These are phyloP conservation scores for Hirtodrosophila duncani DNA, from an alignment of 2,888 invertebrate species.

Conservation along the genomic window DNA sequence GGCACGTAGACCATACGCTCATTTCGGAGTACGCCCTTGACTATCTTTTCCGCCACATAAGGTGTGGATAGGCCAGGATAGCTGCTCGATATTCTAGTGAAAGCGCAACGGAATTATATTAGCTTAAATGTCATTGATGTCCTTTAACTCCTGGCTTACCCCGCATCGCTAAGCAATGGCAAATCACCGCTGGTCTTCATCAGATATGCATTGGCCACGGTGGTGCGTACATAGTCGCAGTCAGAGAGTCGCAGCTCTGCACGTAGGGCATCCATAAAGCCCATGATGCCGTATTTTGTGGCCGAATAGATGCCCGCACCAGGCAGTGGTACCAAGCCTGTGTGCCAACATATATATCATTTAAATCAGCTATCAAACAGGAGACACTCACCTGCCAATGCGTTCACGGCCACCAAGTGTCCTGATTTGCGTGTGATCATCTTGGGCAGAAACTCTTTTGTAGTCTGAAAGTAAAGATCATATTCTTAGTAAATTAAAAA, in stretches of 20 bases:
- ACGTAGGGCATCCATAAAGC: conserved; percentile 77
- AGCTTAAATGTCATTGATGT: too few species aligned
- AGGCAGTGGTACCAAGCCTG: conserved; percentile 75
- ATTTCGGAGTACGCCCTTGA: conserved; percentile 74
- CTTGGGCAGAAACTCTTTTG: conserved; percentile 77
- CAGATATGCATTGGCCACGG: conserved; percentile 78
- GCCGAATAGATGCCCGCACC: conserved; percentile 78
- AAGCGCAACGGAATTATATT: neutral
- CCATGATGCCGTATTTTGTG: conserved; percentile 79
- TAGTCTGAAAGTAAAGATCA: conserved; percentile 65
- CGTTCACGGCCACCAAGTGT: conserved; percentile 79
- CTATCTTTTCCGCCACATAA: conserved; percentile 75
- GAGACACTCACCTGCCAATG: conserved; percentile 73
- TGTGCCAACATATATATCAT: neutral
- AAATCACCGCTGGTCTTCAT: conserved; percentile 77
- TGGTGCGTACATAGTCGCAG: conserved; percentile 75
- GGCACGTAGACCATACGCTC: conserved; percentile 77
- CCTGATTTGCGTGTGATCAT: conserved; percentile 78
- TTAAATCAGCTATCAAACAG: neutral
- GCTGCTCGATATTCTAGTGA: conserved; percentile 69
- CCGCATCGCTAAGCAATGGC: conserved; percentile 74
- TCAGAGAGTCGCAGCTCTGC: conserved; percentile 77
- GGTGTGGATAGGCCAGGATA: conserved; percentile 76
- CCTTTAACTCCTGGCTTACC: conserved; percentile 63
- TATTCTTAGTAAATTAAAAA: neutral